Evolutionary conservation across 2,888 invertebrate species (phyloP), one percentile per base, ranked within the genome.

Genomic region (Morpho achilles): DNA sequence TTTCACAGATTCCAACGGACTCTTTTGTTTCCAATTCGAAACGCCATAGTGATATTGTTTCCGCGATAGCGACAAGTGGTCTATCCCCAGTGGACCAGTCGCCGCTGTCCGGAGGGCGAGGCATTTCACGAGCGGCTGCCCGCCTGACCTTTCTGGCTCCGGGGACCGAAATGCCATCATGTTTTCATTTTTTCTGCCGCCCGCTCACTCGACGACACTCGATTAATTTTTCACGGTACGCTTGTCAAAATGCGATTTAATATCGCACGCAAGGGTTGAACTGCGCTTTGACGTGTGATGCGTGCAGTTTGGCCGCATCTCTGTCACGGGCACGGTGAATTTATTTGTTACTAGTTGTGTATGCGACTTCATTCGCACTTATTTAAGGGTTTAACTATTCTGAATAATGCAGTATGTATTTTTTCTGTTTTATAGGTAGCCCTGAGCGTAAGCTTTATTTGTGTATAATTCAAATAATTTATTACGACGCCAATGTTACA

Each of bases 171-270:
- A 89, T 88, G 88, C 82, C 88, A 87, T 80, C 84, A 78, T 86
- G 82, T 88, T 86, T 82, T 77, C 79, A 79, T 80, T 80, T 73
- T 87, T 86, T 83, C 79, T 76, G 70, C 76, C 73, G 72, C 74
- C 75, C 76, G 76, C 75, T 74, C 80, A 83, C 82, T 82, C 84
- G 75, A 84, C 85, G 87, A 80, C 82, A 88, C 84, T 87, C 87
- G 89, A 89, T 89, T 88, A 89, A 88, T 90, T 89, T 84, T 88
- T 85, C 90, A 90, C 84, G 89, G 88, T 86, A 86, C 88, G 87
- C 87, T 86, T 89, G 89, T 90, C 88, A 89, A 88, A 87, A 90
- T 85, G 84, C 87, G 89, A 90, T 90, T 90, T 87, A 84, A 87
- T 87, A 84, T 78, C 75, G 78, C 72, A 70, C 76, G 79, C 75